Evolutionary conservation across 2,888 invertebrate genomes (phyloP), one percentile per base, ranked within the genome.

Genomic region (Papilio elwesi): DNA sequence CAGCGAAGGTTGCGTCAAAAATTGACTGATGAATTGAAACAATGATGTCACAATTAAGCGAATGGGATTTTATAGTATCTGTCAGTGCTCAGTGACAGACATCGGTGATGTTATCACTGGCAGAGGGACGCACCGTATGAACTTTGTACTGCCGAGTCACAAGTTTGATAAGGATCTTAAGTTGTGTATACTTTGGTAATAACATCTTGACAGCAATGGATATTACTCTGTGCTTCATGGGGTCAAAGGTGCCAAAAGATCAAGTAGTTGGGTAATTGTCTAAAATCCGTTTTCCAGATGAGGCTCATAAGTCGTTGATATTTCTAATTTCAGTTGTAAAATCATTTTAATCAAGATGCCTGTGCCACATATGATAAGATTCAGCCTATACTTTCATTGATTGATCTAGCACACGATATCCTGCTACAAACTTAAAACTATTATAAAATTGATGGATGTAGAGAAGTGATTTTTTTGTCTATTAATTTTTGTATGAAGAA

Each of bases 11-110:
- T 86, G 82, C 81, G 82, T 83, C 83, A 83, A 80, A 81, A 78
- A 77, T 78, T 84, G 85, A 85, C 87, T 88, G 88, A 90, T 89
- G 88, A 87, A 85, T 89, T 86, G 86, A 88, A 88, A 88, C 87
- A 87, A 87, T 90, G 91, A 92, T 87, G 90, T 92, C 90, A 92
- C 90, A 90, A 90, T 87, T 87, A 87, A 82, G 87, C 83, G 84
- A 84, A 84, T 82, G 78, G 74, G 79, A 76, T 79, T 81, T 79
- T 79, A 79, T 77, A 76, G 80, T 78, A 82, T 78, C 80, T 81
- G 79, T 80, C 81, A 74, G 77, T 72, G 74, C 72, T 77, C 84
- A 86, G 81, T 83, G 86, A 85, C 86, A 85, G 82, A 78, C 78
- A 71, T 75, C 74, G 69, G 79, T 79, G 89, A 89, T 84, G 77